Percentiles rank a stretch among this genome's conserved stretches.
Conservation (phyloP, 2,797 vertebrate genomes). For the Stomatorhinus walkeri region DNA sequence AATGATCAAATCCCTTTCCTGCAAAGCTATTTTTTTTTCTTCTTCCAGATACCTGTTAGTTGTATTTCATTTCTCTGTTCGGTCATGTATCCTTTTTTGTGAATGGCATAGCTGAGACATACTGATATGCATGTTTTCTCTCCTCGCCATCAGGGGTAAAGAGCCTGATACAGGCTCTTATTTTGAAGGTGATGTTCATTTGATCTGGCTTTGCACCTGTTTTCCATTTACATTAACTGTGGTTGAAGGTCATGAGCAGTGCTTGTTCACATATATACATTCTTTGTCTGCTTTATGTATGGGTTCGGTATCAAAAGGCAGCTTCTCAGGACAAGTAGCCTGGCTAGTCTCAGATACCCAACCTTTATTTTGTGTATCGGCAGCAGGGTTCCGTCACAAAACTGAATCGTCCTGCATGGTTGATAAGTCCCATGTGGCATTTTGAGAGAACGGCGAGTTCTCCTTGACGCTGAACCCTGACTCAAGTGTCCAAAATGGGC, state of each 20-base stretch:
- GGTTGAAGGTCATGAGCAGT: background rate
- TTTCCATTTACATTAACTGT: background rate
- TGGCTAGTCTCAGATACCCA: background rate
- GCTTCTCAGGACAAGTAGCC: background rate
- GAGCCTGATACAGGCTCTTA: background rate
- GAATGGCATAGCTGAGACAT: background rate
- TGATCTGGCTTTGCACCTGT: constrained; percentile 5
- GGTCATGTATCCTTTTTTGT: background rate
- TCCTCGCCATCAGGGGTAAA: background rate
- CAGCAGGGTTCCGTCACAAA: background rate
- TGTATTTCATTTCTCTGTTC: background rate
- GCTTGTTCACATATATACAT: background rate
- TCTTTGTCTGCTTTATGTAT: background rate
- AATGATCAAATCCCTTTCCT: background rate
- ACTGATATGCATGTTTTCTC: background rate
- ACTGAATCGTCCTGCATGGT: background rate
- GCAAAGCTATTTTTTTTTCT: background rate
- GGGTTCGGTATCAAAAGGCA: background rate
- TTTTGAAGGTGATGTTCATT: constrained; percentile 17
- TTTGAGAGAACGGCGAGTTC: constrained; percentile 32
- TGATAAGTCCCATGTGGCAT: background rate
- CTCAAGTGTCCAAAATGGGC: constrained; percentile 36
- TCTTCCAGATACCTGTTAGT: background rate
- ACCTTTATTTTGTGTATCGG: background rate
- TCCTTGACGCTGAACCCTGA: constrained; percentile 14